phyloP scores from a whole-genome alignment of 35 echinoderm and acorn worm species.

The Anneissia japonica region DNA sequence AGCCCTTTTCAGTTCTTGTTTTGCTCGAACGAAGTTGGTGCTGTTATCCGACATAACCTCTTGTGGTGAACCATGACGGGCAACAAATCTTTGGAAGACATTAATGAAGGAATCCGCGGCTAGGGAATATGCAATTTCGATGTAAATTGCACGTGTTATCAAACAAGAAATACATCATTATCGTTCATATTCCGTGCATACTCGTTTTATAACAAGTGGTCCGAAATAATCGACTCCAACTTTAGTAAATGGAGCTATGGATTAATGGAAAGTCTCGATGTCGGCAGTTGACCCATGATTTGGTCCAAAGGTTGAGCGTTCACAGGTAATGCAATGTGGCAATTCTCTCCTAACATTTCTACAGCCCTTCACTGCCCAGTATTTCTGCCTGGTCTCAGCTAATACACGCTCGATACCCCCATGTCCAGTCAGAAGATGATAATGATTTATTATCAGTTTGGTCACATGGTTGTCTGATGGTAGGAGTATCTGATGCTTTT shows the following conservation, averaged over 20 bases:
- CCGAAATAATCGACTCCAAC: neutral
- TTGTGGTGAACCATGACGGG: no score
- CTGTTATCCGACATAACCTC: no score
- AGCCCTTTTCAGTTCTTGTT: no score
- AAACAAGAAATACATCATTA: neutral
- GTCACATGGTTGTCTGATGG: slow-evolving; percentile 21
- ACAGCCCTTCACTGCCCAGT: neutral
- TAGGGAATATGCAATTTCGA: no score
- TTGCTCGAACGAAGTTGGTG: no score
- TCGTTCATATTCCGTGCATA: neutral
- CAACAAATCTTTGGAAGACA: no score
- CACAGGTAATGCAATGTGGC: neutral
- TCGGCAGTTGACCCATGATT: neutral
- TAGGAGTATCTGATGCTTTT: slow-evolving; percentile 27
- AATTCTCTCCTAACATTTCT: neutral
- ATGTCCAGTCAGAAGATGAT: neutral
- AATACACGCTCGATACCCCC: neutral
- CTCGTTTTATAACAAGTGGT: neutral
- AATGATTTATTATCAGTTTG: slow-evolving; percentile 13
- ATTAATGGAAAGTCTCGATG: neutral
- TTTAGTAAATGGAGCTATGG: neutral
- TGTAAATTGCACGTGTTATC: neutral
- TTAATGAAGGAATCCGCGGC: no score
- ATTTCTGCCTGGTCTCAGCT: neutral
- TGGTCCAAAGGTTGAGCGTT: neutral